Evolutionary conservation across 2,113 vertebrate genomes (phyloP).

Genomic region (Synchiropus splendidus): DNA sequence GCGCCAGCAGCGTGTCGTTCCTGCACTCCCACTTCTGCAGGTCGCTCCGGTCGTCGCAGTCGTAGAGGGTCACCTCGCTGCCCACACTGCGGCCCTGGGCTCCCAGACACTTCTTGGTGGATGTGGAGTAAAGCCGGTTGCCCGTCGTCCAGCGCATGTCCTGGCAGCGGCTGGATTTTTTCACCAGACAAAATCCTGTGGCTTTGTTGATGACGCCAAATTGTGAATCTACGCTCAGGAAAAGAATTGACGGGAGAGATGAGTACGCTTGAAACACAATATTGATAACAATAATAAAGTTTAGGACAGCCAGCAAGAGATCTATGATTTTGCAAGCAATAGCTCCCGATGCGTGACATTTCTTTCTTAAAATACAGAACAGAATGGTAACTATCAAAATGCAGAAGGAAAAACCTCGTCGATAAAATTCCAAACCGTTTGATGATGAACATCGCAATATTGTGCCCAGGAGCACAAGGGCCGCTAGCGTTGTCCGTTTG

Average conservation of each 20-base stretch:
- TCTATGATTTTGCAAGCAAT: too few relatives aligned
- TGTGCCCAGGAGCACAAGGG: constrained; percentile 36
- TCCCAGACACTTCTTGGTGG: constrained; percentile 74
- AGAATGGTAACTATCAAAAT: too few relatives aligned
- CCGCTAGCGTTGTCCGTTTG: constrained; percentile 34
- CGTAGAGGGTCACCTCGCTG: constrained; percentile 67
- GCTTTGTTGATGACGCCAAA: constrained; percentile 43
- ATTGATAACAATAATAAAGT: too few relatives aligned
- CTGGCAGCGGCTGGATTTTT: constrained; percentile 16
- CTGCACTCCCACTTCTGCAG: constrained; percentile 89
- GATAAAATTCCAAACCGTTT: too few relatives aligned
- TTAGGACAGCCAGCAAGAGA: too few relatives aligned
- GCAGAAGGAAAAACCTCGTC: too few relatives aligned
- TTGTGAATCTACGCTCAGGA: constrained; percentile 27
- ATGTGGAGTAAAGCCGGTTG: constrained; percentile 66
- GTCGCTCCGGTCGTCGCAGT: constrained; percentile 69
- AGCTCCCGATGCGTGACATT: too few relatives aligned
- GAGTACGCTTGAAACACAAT: too few relatives aligned
- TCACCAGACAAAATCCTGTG: constrained; percentile 33
- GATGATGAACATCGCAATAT: constrained; percentile 11
- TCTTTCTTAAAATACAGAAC: too few relatives aligned
- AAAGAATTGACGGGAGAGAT: background rate
- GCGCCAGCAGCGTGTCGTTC: constrained; percentile 74
- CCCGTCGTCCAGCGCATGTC: constrained; percentile 77
- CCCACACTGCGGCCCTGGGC: constrained; percentile 69